These are phyloP conservation scores for Psilopsiagon aymara DNA, from an alignment of 2,113 vertebrate genomes.

Conservation along the genomic window DNA sequence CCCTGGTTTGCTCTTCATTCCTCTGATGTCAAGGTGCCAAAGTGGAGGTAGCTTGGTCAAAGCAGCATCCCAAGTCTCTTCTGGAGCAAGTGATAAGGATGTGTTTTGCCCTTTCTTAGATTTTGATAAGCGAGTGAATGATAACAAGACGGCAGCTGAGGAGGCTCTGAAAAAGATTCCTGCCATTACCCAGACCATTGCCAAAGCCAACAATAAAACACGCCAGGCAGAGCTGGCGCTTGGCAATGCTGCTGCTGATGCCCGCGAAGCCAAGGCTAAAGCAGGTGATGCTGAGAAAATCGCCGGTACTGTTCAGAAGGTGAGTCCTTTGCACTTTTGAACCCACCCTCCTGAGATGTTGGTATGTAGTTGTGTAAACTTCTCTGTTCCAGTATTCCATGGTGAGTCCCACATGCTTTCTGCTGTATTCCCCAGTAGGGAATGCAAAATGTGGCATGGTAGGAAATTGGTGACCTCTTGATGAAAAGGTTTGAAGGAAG, in stretches of 20 bases:
- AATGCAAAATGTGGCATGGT: background rate
- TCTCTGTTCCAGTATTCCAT: background rate
- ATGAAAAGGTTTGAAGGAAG: background rate
- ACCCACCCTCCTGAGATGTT: background rate
- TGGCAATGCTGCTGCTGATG: constrained; percentile 87
- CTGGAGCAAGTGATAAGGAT: background rate
- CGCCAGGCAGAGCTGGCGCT: constrained; percentile 84
- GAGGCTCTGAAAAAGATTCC: constrained; percentile 91
- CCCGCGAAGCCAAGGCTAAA: constrained; percentile 86
- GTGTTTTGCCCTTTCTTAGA: constrained; percentile 72
- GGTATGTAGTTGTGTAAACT: background rate
- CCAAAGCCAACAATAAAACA: constrained; percentile 89
- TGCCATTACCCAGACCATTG: constrained; percentile 86
- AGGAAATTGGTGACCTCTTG: background rate
- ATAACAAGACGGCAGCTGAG: constrained; percentile 96
- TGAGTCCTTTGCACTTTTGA: constrained; percentile 19
- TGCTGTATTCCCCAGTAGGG: background rate
- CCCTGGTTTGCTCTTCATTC: background rate
- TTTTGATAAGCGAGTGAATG: constrained; percentile 92
- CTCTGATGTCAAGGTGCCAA: background rate
- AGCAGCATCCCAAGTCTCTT: background rate
- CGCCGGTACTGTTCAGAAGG: constrained; percentile 87
- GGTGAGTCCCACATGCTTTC: accelerated
- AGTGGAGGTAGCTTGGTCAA: background rate
- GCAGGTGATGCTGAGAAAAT: constrained; percentile 90